phyloP scores from a whole-genome alignment of 2,113 vertebrate genomes.

The Rallus limicola region DNA sequence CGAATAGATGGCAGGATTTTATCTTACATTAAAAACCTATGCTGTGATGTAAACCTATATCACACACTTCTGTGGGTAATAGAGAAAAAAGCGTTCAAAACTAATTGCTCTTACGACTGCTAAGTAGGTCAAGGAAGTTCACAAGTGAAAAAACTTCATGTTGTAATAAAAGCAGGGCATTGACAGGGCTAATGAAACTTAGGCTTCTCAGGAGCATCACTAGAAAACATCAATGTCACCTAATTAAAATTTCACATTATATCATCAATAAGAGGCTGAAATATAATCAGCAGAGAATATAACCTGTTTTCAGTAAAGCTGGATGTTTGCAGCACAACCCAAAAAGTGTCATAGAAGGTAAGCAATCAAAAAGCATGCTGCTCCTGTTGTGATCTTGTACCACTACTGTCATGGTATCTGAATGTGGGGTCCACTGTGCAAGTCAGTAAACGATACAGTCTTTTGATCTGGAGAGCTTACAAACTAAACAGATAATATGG shows the following conservation, averaged over 20 bases:
- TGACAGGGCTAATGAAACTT: background rate
- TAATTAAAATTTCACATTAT: background rate
- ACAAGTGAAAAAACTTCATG: background rate
- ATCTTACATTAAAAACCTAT: background rate
- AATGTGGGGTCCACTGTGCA: background rate
- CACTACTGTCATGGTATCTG: background rate
- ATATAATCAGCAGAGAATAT: background rate
- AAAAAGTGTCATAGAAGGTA: background rate
- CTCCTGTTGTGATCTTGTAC: background rate
- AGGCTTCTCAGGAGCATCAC: background rate
- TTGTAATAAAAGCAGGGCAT: background rate
- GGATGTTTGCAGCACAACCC: background rate
- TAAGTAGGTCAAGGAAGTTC: constrained; percentile 1
- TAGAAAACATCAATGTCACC: background rate
- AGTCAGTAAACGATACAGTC: background rate
- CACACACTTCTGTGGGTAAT: background rate
- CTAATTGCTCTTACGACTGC: background rate
- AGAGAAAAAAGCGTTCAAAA: background rate
- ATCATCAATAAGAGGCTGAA: background rate
- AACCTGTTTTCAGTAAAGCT: background rate
- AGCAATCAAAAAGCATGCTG: background rate
- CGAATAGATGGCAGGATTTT: background rate
- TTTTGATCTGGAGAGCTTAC: background rate
- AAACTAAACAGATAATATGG: background rate
- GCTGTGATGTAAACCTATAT: background rate